phyloP scores from a whole-genome alignment of 2,888 invertebrate species.

The Xylota sylvarum region DNA sequence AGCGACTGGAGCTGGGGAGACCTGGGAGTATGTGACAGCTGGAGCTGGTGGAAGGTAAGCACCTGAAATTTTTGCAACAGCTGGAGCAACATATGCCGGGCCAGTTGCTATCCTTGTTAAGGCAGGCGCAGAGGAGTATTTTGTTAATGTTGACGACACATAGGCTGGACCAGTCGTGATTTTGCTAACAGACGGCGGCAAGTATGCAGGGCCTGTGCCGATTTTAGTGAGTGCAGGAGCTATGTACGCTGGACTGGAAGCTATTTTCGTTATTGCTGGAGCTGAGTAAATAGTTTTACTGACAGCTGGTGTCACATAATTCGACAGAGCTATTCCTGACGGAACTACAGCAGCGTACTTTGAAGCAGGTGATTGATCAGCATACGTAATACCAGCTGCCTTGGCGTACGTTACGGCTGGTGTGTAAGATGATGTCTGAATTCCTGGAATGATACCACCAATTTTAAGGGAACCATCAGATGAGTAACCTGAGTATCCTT shows the following conservation, averaged over 20 bases:
- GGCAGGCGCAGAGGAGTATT: too few species aligned
- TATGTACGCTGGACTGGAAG: slow-evolving; percentile 79
- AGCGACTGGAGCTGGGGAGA: slow-evolving; percentile 78
- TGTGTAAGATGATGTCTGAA: slow-evolving; percentile 79
- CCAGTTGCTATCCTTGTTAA: too few species aligned
- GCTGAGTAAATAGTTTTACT: slow-evolving; percentile 77
- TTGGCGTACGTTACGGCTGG: slow-evolving; percentile 83
- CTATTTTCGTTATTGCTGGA: slow-evolving; percentile 55
- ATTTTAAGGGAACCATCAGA: slow-evolving; percentile 79
- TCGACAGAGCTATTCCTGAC: slow-evolving; percentile 86
- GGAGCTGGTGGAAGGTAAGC: slow-evolving; percentile 81
- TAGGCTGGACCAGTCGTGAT: slow-evolving; percentile 76
- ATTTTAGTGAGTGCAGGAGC: slow-evolving; percentile 65
- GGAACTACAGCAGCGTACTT: slow-evolving; percentile 84
- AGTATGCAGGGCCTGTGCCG: slow-evolving; percentile 26
- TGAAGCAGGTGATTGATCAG: slow-evolving; percentile 83
- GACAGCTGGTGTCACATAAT: slow-evolving; percentile 85
- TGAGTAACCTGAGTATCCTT: slow-evolving; percentile 81
- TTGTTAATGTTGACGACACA: too few species aligned
- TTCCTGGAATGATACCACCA: slow-evolving; percentile 80
- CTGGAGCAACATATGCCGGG: slow-evolving; percentile 78
- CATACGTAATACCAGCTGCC: slow-evolving; percentile 81
- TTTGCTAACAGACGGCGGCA: slow-evolving; percentile 24
- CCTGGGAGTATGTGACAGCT: slow-evolving; percentile 79
- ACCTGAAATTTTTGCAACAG: slow-evolving; percentile 75